Evolutionary conservation across 2,888 invertebrate genomes (phyloP).

Genomic region (Pseudococcus longispinus): DNA sequence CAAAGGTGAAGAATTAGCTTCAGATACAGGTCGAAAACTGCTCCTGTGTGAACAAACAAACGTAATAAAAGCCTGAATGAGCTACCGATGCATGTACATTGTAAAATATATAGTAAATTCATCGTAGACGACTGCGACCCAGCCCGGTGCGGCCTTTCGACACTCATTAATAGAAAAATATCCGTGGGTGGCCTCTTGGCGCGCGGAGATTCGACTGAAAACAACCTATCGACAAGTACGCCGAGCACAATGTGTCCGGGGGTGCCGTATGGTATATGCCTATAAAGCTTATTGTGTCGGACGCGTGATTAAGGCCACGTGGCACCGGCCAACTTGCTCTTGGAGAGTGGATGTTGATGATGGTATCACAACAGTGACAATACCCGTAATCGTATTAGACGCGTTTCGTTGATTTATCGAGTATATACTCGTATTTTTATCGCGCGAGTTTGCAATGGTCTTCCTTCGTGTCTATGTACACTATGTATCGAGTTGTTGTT

Average conservation of each 20-base stretch:
- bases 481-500: slow-evolving; percentile 32
- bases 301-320: slow-evolving; percentile 55
- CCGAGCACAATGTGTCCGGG: not conserved
- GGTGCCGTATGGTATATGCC: slow-evolving; percentile 40
- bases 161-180: slow-evolving; percentile 35
- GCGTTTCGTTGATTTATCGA: slow-evolving; percentile 55
- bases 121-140: no score
- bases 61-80: not conserved
- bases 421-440: slow-evolving; percentile 48
- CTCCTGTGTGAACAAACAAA: slow-evolving; percentile 65
- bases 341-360: slow-evolving; percentile 10
- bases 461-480: not conserved
- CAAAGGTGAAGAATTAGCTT: slow-evolving; percentile 69
- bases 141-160: not conserved
- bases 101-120: no score
- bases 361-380: slow-evolving; percentile 56
- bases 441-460: slow-evolving; percentile 35
- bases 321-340: slow-evolving; percentile 44
- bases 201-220: slow-evolving; percentile 2
- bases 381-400: slow-evolving; percentile 53
- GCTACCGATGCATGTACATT: slow-evolving; percentile 10
- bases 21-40: slow-evolving; percentile 68
- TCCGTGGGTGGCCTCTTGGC: slow-evolving; percentile 46
- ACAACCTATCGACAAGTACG: slow-evolving; percentile 33
- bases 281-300: slow-evolving; percentile 51